Base-by-base conservation (phyloP, 1,140 invertebrate genomes). In the Dendrolimus punctatus region DNA sequence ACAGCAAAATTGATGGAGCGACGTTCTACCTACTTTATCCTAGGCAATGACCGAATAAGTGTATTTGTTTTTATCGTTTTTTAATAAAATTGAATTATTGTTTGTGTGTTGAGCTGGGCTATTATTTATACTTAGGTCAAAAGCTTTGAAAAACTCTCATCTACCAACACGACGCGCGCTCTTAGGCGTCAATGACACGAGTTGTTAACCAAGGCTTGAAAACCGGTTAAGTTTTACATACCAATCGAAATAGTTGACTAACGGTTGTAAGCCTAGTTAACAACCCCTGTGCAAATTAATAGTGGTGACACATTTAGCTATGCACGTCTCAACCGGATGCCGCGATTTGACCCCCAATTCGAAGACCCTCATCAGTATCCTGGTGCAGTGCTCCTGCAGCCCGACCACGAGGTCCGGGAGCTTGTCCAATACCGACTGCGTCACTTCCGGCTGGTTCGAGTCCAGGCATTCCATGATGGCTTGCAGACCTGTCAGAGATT, bases 261-360 rank as follows among this genome's bases (percentile, higher is more conserved):
- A 39, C 6, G 9, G 8, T 10, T 10, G 2, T 46, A 8, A 6
- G 10, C 10, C 8, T 46, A 9, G 5, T 62, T 56, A 95, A 87
- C 93, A 95, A 38, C 94, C 95, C 70, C 92, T 90, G 70, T 97
- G 95, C 46, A 93, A 89, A 83, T 96, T 95, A 45, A 98, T 89
- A 41, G 96, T 87, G 61, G 92, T 87, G 44, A 98, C 90, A 53
- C 92, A 92, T 75, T 95, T 95, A 46, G 90, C 91, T 46, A 98
- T 93, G 74, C 92, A 92, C n/a, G 89, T 83, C 46, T 92, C 90
- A 6, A 94, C 93, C 60, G 95, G 95, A 42, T 95, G 89, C 55
- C 93, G 93, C 38, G 93, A 93, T 64, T 91, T 90, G 43, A 96
- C 90, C 7, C 95, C 95, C 36, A 98, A 86, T 50, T 92, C 90